A percentile compares a stretch with the other conserved stretches of the same genome.
These are phyloP conservation scores for Cryptoprocta ferox DNA, from an alignment of 2,797 vertebrate species.

Conservation along the genomic window DNA sequence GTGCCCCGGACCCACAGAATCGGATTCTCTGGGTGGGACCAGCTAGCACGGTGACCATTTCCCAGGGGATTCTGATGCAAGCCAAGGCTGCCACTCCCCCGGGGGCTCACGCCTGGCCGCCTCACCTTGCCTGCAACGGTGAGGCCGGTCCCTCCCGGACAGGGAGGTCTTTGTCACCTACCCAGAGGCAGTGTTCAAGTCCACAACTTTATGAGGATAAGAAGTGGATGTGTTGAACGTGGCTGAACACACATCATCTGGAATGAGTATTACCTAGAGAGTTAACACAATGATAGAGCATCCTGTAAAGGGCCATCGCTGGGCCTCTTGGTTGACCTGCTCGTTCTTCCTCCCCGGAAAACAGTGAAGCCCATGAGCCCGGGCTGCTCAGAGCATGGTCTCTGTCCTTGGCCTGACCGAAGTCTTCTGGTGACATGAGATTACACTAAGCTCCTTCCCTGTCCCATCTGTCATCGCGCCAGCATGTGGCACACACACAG, in stretches of 20 bases:
- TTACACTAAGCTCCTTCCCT: neutral
- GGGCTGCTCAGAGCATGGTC: neutral
- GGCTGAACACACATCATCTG: neutral
- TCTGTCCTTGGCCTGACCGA: neutral
- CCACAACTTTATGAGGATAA: neutral
- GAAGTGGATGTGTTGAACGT: neutral
- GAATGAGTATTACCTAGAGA: neutral
- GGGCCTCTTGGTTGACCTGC: neutral
- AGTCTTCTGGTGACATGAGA: neutral
- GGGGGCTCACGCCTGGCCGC: accelerated
- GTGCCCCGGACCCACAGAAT: neutral
- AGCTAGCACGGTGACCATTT: too few relatives aligned
- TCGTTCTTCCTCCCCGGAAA: neutral
- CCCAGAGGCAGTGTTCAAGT: neutral
- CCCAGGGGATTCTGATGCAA: neutral
- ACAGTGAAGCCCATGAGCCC: neutral
- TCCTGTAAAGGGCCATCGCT: neutral
- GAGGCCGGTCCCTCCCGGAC: neutral
- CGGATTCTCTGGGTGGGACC: too few relatives aligned
- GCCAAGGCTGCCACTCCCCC: neutral
- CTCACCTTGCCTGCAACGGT: neutral
- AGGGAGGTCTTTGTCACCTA: neutral
- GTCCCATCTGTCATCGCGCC: too few relatives aligned
- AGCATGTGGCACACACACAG: neutral
- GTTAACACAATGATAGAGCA: neutral